A percentile compares a stretch with the other conserved stretches of the same genome.
Conservation (phyloP, 2,888 invertebrate genomes). For the Biston stratarius region DNA sequence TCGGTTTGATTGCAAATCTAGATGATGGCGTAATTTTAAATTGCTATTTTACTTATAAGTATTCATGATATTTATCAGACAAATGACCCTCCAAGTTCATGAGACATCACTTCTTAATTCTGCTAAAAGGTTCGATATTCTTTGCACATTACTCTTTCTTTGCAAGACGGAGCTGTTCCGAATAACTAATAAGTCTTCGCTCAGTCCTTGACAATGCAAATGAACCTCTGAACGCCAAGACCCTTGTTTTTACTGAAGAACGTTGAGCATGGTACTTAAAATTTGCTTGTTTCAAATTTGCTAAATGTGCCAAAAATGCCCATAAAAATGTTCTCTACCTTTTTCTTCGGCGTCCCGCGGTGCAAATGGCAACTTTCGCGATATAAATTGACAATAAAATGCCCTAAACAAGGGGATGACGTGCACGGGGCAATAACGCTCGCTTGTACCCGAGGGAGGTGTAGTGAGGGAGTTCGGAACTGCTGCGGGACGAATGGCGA, state of each 20-base stretch:
- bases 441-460: constrained; percentile 7
- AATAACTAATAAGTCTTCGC: constrained; percentile 8
- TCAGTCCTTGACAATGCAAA: constrained; percentile 7
- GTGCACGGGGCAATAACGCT: constrained; percentile 34
- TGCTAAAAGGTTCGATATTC: background rate
- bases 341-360: constrained; percentile 22
- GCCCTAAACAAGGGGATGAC: constrained; percentile 37
- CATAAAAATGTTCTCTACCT: constrained; percentile 11
- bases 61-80: background rate
- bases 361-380: constrained; percentile 32
- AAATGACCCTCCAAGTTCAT: background rate
- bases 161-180: background rate
- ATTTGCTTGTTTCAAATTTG: constrained; percentile 2
- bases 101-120: background rate
- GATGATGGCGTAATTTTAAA: background rate
- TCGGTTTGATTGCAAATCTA: background rate
- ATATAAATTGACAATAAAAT: constrained; percentile 40
- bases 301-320: constrained; percentile 8
- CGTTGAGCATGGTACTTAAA: background rate
- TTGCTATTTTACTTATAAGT: background rate
- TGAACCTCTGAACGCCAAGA: background rate
- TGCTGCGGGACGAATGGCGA: background rate
- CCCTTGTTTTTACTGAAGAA: background rate
- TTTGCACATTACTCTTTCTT: background rate
- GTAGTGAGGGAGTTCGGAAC: background rate